These are phyloP conservation scores for Drosophila demipolita DNA, from an alignment of 2,888 invertebrate species.

Conservation along the genomic window DNA sequence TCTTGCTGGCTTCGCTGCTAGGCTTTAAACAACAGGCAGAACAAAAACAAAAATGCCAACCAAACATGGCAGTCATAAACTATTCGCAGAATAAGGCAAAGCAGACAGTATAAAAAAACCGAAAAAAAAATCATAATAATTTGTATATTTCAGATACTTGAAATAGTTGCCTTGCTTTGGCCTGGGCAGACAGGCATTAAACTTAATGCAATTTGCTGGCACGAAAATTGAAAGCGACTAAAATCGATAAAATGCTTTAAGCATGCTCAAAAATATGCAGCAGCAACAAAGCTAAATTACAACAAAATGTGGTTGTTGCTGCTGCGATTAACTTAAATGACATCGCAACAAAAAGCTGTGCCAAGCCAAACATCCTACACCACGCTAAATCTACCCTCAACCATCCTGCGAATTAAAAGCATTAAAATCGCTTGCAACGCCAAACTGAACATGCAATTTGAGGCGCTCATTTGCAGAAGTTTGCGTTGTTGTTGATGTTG, in stretches of 20 bases:
- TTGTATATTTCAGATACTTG: slow-evolving; percentile 51
- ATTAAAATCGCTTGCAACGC: slow-evolving; percentile 64
- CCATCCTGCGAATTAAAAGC: slow-evolving; percentile 61
- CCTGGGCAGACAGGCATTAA: slow-evolving; percentile 48
- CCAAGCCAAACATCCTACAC: not conserved
- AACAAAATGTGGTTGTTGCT: slow-evolving; percentile 36
- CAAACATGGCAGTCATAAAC: slow-evolving; percentile 56
- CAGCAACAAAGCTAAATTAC: slow-evolving; percentile 15
- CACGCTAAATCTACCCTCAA: not conserved
- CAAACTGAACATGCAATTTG: slow-evolving; percentile 75
- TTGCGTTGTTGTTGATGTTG: slow-evolving; percentile 24
- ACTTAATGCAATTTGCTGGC: slow-evolving; percentile 47
- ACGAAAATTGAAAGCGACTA: slow-evolving; percentile 33
- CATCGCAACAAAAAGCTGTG: slow-evolving; percentile 46
- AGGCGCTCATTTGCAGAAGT: slow-evolving; percentile 41
- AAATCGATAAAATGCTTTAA: slow-evolving; percentile 61
- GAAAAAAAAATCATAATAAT: slow-evolving; percentile 22
- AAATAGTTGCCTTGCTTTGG: slow-evolving; percentile 41
- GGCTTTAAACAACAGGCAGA: slow-evolving; percentile 28
- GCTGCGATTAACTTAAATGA: slow-evolving; percentile 48
- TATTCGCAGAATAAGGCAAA: slow-evolving; percentile 52
- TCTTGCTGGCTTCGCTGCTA: slow-evolving; percentile 12
- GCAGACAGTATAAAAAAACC: slow-evolving; percentile 40
- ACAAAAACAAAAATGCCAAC: slow-evolving; percentile 2
- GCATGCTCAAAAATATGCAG: slow-evolving; percentile 41